Evolutionary conservation across 2,888 invertebrate genomes (phyloP).

Genomic region (Melanophora roralis): DNA sequence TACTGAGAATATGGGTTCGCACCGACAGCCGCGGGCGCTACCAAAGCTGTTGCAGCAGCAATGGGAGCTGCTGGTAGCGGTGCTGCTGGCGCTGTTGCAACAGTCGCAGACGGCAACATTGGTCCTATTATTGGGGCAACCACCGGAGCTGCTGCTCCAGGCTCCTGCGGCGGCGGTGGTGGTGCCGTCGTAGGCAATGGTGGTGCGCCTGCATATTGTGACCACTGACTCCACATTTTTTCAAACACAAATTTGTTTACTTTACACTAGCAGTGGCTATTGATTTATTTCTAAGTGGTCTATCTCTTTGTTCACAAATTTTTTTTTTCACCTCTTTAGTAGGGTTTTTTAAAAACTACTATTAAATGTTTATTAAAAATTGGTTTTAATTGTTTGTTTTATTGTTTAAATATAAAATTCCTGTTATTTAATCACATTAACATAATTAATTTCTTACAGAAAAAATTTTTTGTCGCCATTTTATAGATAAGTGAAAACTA

Average conservation of each 20-base stretch:
- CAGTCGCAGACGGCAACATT: slow-evolving; percentile 51
- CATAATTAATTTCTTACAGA: slow-evolving; percentile 25
- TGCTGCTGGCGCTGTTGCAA: neutral
- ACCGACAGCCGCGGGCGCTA: slow-evolving; percentile 24
- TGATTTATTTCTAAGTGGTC: no score
- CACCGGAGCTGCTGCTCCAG: slow-evolving; percentile 34
- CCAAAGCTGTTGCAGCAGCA: neutral
- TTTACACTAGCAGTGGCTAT: no score
- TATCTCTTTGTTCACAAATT: no score
- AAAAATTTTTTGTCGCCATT: slow-evolving; percentile 68
- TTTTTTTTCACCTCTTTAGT: no score
- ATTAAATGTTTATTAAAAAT: neutral
- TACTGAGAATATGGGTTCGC: slow-evolving; percentile 70
- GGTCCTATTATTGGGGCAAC: slow-evolving; percentile 65
- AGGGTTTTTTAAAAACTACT: no score
- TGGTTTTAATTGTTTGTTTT: neutral
- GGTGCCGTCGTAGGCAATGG: slow-evolving; percentile 62
- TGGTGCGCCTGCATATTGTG: slow-evolving; percentile 53
- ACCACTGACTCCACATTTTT: slow-evolving; percentile 73
- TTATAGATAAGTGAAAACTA: slow-evolving; percentile 68
- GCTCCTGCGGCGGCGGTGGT: slow-evolving; percentile 66
- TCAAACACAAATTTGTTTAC: no score
- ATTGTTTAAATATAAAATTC: neutral
- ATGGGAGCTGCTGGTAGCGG: neutral
- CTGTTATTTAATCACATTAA: neutral